These are phyloP conservation scores for Oncorhynchus nerka DNA, from an alignment of 2,113 vertebrate species.

Conservation along the genomic window DNA sequence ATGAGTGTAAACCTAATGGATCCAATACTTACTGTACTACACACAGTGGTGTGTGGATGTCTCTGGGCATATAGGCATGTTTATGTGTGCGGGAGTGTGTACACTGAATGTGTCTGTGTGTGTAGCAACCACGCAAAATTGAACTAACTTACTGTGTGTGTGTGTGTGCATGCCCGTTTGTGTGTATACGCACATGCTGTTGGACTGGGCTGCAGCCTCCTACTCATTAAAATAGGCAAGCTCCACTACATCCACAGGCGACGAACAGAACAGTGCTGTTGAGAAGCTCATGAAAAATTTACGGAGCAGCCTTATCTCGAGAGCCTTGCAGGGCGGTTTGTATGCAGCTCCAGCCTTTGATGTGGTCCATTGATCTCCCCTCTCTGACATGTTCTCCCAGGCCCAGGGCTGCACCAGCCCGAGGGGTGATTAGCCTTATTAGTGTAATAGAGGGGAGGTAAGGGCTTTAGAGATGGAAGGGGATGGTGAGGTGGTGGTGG, in stretches of 20 bases:
- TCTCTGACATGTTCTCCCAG: conserved; percentile 63
- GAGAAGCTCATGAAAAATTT: conserved; percentile 77
- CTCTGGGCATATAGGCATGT: not conserved
- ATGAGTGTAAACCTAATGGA: too few species aligned
- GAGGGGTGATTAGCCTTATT: conserved; percentile 72
- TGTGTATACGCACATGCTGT: not conserved
- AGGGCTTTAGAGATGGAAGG: conserved; percentile 55
- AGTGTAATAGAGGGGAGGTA: conserved; percentile 67
- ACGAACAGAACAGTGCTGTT: conserved; percentile 46
- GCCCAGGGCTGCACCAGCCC: conserved; percentile 56
- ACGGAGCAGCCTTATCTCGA: conserved; percentile 63
- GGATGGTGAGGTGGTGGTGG: not conserved
- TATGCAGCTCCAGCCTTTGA: conserved; percentile 67
- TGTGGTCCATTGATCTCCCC: conserved; percentile 71
- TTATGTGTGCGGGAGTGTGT: conserved; percentile 11
- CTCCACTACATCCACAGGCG: conserved; percentile 45
- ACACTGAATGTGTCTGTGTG: not conserved
- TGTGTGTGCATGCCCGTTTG: too few species aligned
- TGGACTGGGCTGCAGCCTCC: conserved; percentile 8
- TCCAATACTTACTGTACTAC: too few species aligned
- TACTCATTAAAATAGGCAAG: conserved; percentile 60
- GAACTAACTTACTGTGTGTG: too few species aligned
- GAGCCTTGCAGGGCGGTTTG: conserved; percentile 56
- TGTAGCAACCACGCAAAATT: too few species aligned
- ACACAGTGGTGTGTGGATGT: too few species aligned